Evolutionary conservation across 1,140 invertebrate species (phyloP).

Genomic region (Onthophagus taurus): DNA sequence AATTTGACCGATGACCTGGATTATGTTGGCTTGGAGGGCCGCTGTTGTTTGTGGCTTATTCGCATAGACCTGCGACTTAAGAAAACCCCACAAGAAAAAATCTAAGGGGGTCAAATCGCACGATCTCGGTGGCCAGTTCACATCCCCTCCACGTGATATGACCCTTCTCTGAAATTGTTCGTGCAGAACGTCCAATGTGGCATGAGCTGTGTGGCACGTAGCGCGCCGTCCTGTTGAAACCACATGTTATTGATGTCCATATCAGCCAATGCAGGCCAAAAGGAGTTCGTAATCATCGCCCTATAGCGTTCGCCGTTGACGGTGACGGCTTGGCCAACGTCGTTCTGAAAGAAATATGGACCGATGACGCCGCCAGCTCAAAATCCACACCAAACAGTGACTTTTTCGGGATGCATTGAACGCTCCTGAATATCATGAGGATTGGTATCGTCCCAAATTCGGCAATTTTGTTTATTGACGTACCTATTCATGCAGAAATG

Average conservation of each 20-base stretch:
- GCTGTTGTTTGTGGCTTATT: not conserved
- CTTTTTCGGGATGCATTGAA: constrained; percentile 9
- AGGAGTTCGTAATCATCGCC: constrained; percentile 17
- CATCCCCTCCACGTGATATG: too few species aligned
- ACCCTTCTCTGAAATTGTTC: constrained; percentile 26
- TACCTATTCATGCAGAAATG: constrained; percentile 31
- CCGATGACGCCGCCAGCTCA: constrained; percentile 19
- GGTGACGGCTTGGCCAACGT: constrained; percentile 14
- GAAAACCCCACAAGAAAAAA: constrained; percentile 10
- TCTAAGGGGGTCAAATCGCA: constrained; percentile 3
- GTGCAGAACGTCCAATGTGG: constrained; percentile 19
- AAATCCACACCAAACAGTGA: constrained; percentile 17
- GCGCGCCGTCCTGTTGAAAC: constrained; percentile 27
- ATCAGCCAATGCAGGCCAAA: constrained; percentile 18
- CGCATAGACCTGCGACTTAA: constrained; percentile 5
- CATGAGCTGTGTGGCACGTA: constrained; percentile 18
- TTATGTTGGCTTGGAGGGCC: constrained; percentile 3
- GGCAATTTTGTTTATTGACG: constrained; percentile 35
- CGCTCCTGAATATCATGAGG: not conserved
- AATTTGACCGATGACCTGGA: constrained; percentile 8
- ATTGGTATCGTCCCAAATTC: constrained; percentile 1
- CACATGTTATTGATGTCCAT: constrained; percentile 18
- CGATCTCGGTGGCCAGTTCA: too few species aligned
- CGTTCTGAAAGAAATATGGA: constrained; percentile 19
- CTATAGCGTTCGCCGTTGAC: constrained; percentile 18